Base-by-base conservation (phyloP, 2,797 vertebrate genomes). In the Gymnothorax javanicus region DNA sequence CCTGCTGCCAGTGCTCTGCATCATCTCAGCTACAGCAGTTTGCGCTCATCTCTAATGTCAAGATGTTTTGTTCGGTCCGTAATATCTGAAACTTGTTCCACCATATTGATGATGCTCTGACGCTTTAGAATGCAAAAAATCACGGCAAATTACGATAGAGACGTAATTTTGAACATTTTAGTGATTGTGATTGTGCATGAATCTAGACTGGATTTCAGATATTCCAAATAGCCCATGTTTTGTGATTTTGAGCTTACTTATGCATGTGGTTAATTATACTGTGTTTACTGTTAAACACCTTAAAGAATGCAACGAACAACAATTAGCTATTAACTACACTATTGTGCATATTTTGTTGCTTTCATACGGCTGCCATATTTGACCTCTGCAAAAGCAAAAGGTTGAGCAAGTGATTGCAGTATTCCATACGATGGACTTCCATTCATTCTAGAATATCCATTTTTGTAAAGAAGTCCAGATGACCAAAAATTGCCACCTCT, bases 1-100 rank as follows among this genome's bases (percentile, higher is more conserved):
- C 59, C 82, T 67, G 59, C 73, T 62, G 75, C 54, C 77, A 67
- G 67, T 77, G 43, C 25, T 62, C 85, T 86, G 85, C 85, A 81
- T 79, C 75, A 33, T 43, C 62, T 52, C 77, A 62, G 43, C 75
- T 25, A 17, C 52, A 50, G 79, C 79, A 86, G 79, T 62, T 83
- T 73, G 50, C 25, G 4, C 83, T 17, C 25, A 43, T 43, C 33
- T 43, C 33, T 43, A 43, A 43, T 43, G 33, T 43, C 33, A 43
- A 43, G 33, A 43, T 43, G 33, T 43, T 43, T 43, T 43, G 33
- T 43, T 43, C 33, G 33, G 33, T 43, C 33, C 33, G 33, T 43
- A 43, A 43, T 43, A 43, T 43, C 33, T 43, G 33, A 43, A 43
- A 43, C 33, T 43, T 43, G 33, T 43, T 43, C 33, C 33, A 43